phyloP scores from a whole-genome alignment of 1,140 invertebrate genomes.

The Hycleus phaleratus region DNA sequence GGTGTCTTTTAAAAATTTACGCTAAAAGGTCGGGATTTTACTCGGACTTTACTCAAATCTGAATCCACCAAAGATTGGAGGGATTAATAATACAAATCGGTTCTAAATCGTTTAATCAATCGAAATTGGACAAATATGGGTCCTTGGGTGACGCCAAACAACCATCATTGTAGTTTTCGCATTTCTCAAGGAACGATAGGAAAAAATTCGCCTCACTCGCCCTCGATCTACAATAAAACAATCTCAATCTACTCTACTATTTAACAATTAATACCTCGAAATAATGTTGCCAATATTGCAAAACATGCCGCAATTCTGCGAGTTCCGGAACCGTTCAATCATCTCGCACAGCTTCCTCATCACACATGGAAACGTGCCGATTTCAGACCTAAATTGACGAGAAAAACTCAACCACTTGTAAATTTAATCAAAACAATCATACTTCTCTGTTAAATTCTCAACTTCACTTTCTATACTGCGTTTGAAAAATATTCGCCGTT shows the following conservation, averaged over 20 bases:
- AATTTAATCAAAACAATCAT: conserved; percentile 10
- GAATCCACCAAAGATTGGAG: not conserved
- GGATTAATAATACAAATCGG: not conserved
- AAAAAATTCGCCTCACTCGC: conserved; percentile 23
- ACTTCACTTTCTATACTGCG: conserved; percentile 28
- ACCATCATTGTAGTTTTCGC: conserved; percentile 16
- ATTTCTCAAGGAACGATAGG: conserved; percentile 21
- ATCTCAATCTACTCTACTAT: not conserved
- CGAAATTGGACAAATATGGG: not conserved
- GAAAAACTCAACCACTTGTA: not conserved
- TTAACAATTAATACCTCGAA: conserved; percentile 21
- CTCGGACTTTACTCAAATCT: too few species aligned
- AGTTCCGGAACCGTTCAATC: conserved; percentile 14
- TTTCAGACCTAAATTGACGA: conserved; percentile 15
- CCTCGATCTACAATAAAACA: not conserved
- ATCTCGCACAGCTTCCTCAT: conserved; percentile 24
- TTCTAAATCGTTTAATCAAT: not conserved
- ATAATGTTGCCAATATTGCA: conserved; percentile 32
- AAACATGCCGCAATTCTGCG: conserved; percentile 29
- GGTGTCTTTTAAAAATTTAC: too few species aligned
- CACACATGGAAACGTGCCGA: conserved; percentile 22
- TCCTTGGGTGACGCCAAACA: conserved; percentile 12
- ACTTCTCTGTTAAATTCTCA: conserved; percentile 24
- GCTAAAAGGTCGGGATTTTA: too few species aligned
- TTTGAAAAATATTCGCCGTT: conserved; percentile 28